Evolutionary conservation across 2,113 vertebrate genomes (phyloP).

Genomic region (Trematomus loennbergii): DNA sequence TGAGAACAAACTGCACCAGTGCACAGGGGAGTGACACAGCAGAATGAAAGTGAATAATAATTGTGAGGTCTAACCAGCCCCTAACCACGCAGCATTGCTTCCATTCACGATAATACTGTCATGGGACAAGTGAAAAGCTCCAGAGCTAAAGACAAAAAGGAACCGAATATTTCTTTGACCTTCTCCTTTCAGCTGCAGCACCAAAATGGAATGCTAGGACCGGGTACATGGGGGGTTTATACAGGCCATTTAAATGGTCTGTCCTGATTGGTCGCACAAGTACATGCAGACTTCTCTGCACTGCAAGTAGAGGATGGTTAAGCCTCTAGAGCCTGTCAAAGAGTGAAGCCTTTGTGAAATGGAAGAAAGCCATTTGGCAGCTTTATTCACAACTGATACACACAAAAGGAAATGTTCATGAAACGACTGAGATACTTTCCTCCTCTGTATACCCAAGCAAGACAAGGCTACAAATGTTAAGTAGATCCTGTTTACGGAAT

Average conservation of each 20-base stretch:
- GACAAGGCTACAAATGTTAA: neutral
- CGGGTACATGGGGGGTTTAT: constrained; percentile 10
- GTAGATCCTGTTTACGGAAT: neutral
- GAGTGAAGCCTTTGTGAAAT: constrained; percentile 6
- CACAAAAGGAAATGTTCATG: neutral
- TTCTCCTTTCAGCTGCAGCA: constrained; percentile 16
- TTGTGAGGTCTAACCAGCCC: constrained; percentile 57
- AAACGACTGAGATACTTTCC: neutral
- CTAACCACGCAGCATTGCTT: constrained; percentile 47
- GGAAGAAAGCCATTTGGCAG: constrained; percentile 32
- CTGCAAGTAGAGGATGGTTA: neutral
- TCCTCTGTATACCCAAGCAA: neutral
- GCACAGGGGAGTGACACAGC: constrained; percentile 59
- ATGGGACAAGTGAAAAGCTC: constrained; percentile 35
- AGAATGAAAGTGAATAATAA: constrained; percentile 67
- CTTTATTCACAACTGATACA: constrained; percentile 10
- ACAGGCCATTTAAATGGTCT: constrained; percentile 7
- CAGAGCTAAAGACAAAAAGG: constrained; percentile 32
- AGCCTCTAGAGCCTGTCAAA: constrained; percentile 12
- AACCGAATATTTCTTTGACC: constrained; percentile 22
- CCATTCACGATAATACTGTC: constrained; percentile 47
- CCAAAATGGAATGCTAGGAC: neutral
- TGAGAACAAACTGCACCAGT: constrained; percentile 42
- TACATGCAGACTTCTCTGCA: constrained; percentile 9
- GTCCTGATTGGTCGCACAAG: constrained; percentile 35